Percentiles rank a stretch among this genome's conserved stretches.
phyloP scores from a whole-genome alignment of 2,888 invertebrate genomes.

The Calameuta idolon region DNA sequence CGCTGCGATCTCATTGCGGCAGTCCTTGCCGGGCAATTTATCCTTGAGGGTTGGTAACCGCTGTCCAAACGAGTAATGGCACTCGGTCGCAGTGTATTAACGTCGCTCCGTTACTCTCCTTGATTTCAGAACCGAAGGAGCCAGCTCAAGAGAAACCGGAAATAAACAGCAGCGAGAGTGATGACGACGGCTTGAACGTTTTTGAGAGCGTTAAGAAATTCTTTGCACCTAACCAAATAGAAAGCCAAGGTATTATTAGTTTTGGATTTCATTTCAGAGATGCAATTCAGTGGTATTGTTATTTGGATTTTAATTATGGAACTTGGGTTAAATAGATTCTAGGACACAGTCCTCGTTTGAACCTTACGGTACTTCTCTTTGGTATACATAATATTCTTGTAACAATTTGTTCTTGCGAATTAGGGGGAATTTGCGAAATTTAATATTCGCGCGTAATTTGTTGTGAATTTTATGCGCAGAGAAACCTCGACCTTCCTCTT shows the following conservation, averaged over 20 bases:
- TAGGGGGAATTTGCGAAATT: background rate
- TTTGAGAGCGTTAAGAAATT: slow-evolving; percentile 54
- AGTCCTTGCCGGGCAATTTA: slow-evolving; percentile 69
- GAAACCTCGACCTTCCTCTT: background rate
- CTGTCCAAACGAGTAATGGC: background rate
- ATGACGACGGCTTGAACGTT: slow-evolving; percentile 64
- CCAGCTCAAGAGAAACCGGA: slow-evolving; percentile 12
- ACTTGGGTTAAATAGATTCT: background rate
- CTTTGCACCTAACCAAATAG: slow-evolving; percentile 28
- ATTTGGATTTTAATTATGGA: background rate
- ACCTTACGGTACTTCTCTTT: background rate
- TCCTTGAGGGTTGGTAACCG: slow-evolving; percentile 42
- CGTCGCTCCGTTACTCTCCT: background rate
- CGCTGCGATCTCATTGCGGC: slow-evolving; percentile 71
- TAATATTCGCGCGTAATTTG: background rate
- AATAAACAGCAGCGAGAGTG: slow-evolving; percentile 41
- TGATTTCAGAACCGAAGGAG: background rate
- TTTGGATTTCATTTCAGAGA: background rate
- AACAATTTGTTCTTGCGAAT: background rate
- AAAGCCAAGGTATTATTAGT: background rate
- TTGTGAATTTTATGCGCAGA: background rate
- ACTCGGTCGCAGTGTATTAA: background rate
- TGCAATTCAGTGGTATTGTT: background rate
- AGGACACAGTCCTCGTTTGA: background rate
- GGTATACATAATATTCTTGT: background rate